Conservation (phyloP, 2,888 invertebrate genomes). For the Diloba caeruleocephala region DNA sequence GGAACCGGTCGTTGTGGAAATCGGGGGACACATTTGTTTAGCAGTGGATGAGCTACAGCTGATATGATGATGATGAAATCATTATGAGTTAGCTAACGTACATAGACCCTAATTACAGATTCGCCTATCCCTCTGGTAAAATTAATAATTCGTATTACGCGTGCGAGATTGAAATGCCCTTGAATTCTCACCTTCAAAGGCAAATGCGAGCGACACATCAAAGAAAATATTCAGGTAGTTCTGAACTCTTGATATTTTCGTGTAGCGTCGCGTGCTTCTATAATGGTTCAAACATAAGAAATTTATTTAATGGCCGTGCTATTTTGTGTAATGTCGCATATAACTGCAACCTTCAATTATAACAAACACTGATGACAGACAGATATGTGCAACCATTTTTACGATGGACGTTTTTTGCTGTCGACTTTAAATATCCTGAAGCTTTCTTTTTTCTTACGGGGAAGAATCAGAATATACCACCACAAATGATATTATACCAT, state of each 20-base stretch:
- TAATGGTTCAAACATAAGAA: slow-evolving; percentile 21
- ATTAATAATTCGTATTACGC: neutral
- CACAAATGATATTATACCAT: no score
- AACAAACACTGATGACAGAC: slow-evolving; percentile 10
- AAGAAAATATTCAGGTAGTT: slow-evolving; percentile 44
- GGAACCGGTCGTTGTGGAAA: no score
- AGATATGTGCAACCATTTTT: slow-evolving; percentile 36
- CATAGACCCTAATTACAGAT: no score
- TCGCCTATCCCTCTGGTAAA: no score
- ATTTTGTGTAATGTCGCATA: slow-evolving; percentile 31
- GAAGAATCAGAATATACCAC: no score
- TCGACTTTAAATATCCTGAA: no score
- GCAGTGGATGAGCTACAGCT: no score
- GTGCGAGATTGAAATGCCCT: slow-evolving; percentile 12
- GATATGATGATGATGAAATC: no score
- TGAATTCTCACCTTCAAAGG: slow-evolving; percentile 29
- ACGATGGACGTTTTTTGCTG: neutral
- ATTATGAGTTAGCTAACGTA: no score
- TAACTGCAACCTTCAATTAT: slow-evolving; percentile 11
- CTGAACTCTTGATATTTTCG: slow-evolving; percentile 55
- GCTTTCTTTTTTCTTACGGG: no score
- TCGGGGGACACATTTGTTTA: no score
- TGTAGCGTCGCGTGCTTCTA: slow-evolving; percentile 48
- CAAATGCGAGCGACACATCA: slow-evolving; percentile 28
- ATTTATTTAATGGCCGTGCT: slow-evolving; percentile 28